Base-by-base conservation (phyloP, 2,797 vertebrate genomes). In the Pseudochirops corinnae region DNA sequence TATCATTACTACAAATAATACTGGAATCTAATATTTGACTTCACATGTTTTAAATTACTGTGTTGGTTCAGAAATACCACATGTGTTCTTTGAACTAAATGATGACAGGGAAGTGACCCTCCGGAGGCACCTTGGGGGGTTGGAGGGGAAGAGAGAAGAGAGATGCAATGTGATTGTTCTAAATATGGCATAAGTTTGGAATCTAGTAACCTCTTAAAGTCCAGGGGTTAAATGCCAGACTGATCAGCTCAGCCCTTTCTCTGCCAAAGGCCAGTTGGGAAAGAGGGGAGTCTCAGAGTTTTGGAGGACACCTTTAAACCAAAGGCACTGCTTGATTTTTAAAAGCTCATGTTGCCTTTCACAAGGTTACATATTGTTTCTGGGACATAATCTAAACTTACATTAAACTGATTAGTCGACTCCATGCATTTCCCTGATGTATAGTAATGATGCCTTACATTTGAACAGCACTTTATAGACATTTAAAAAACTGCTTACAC, bases 41-140 rank as follows among this genome's bases (percentile, higher is more conserved):
- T 96, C 93, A 93, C 31, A 7, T 95, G 93, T 95, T 97, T 95
- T 92, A 93, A 94, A 94, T 95, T 94, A 95, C 95, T 95, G 58
- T 92, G 57, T 74, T 96, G 93, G 67, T 92, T 94, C 6, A 92
- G 94, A 96, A 96, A 60, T 0, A 92, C 60, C 53, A 91, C 60
- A 58, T 62, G 58, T 92, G 94, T 96, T 93, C 90, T 95, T 57
- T 93, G 67, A 95, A 96, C 92, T 92, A 96, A 90, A 93, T 67
- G 11, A 96, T 52, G 52, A 93, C 21, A 91, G 74, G 92, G n/a
- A 94, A 93, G 94, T 95, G 94, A 93, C 46, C 58, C 26, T 87
- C 90, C 60, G 12, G 24, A 58, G 92, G 90, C 53, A 96, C 92
- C n/a, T 93, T 96, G 95, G 56, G 0, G 28, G n/a, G 39, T 90